Conservation (phyloP, 2,797 vertebrate genomes). For the Bradypodion pumilum region DNA sequence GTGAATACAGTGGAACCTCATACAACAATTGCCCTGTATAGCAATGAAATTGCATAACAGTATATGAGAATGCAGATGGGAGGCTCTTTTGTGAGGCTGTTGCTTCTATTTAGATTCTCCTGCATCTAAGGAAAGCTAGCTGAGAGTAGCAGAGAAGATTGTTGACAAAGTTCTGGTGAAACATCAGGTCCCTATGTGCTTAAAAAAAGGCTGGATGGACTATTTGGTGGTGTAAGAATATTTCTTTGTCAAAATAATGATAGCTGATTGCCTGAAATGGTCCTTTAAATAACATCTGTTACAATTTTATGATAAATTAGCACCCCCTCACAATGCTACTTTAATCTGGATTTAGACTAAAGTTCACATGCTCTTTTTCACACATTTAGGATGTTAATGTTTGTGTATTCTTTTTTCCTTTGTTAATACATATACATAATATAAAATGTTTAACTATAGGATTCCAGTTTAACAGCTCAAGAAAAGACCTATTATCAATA, state of each 20-base stretch:
- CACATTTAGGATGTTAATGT: not conserved
- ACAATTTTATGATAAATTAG: constrained; percentile 49
- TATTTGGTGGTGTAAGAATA: constrained; percentile 57
- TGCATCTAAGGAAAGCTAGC: constrained; percentile 35
- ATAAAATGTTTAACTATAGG: not conserved
- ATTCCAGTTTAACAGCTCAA: not conserved
- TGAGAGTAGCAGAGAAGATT: constrained; percentile 25
- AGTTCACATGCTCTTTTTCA: not conserved
- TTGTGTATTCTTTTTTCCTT: not conserved
- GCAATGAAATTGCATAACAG: too few relatives aligned
- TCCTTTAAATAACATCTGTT: constrained; percentile 43
- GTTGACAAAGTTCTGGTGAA: constrained; percentile 48
- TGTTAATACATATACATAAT: not conserved
- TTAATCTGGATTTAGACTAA: constrained; percentile 26
- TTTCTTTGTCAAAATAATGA: constrained; percentile 60
- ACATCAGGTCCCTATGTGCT: constrained; percentile 40
- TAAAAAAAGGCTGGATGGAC: constrained; percentile 55
- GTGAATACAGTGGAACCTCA: too few relatives aligned
- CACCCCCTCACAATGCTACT: constrained; percentile 8
- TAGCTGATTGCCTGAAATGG: constrained; percentile 58
- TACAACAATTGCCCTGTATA: too few relatives aligned
- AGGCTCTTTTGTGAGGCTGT: not conserved
- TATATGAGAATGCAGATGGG: not conserved
- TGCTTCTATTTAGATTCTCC: not conserved
- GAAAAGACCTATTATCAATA: constrained; percentile 23